These are phyloP conservation scores for Tor tambroides DNA, from an alignment of 2,113 vertebrate species.

Conservation along the genomic window DNA sequence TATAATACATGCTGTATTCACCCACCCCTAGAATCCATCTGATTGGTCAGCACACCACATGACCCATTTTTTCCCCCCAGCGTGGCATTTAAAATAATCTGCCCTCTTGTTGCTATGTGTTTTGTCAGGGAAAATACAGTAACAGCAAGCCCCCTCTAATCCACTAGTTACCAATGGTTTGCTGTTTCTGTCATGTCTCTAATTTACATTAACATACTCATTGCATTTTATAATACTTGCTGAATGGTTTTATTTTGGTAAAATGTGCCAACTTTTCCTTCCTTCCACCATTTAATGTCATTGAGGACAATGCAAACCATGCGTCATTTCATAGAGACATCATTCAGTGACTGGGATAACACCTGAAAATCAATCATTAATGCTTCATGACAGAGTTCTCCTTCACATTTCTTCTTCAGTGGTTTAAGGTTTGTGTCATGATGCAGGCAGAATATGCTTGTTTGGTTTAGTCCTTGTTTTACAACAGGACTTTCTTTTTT, in stretches of 20 bases:
- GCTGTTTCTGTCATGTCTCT: not conserved
- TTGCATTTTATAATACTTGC: constrained; percentile 56
- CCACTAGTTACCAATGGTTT: not conserved
- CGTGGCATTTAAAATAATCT: not conserved
- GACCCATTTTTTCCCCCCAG: not conserved
- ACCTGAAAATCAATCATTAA: constrained; percentile 9
- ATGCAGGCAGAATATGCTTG: constrained; percentile 22
- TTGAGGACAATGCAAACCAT: constrained; percentile 9
- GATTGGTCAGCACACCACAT: not conserved
- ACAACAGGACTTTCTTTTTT: constrained; percentile 62
- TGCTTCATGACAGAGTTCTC: not conserved
- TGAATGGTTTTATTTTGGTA: constrained; percentile 70
- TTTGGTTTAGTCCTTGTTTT: constrained; percentile 53
- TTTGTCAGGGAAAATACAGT: not conserved
- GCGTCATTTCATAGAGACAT: not conserved
- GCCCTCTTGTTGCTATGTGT: constrained; percentile 20
- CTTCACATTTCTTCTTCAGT: constrained; percentile 54
- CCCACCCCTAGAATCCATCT: not conserved
- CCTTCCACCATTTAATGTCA: constrained; percentile 56
- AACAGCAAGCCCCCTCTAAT: not conserved
- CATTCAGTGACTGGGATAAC: constrained; percentile 10
- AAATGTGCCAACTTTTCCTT: constrained; percentile 71
- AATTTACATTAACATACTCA: constrained; percentile 37
- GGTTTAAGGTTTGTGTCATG: constrained; percentile 60
- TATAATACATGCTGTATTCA: constrained; percentile 3